Base-by-base conservation (phyloP, 2,888 invertebrate genomes). In the Phrixothrix hirtus region DNA sequence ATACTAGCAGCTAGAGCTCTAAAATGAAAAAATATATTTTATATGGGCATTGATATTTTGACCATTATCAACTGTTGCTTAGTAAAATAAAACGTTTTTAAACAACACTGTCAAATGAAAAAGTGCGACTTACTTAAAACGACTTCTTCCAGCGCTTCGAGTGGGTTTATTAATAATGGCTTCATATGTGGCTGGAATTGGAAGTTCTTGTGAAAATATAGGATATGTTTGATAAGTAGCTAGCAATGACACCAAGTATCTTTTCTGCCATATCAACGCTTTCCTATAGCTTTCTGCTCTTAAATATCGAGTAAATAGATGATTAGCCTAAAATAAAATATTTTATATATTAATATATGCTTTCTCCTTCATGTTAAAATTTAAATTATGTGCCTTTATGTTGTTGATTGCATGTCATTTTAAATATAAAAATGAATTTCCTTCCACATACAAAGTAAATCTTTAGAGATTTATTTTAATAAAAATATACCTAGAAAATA, bases 181-280 rank as follows among this genome's bases (percentile, higher is more conserved):
- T 17, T 14, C 32, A 17, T 14, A 13, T n/a, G 27, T 34, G 5
- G 30, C 9, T 10, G 51, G 32, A 12, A 46, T 9, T 4, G 43
- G 42, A 14, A 42, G n/a, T 14, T 35, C 38, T 34, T 42, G 17
- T 12, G 42, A 55, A 6, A 62, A 55, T 5, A 56, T 37, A 13
- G 62, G 61, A 36, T 61, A 60, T 44, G 51, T 57, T 46, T 70
- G 68, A 48, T 73, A 72, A 41, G 75, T 79, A 0, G 76, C 73
- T 32, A 91, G 70, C 50, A 89, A 82, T 10, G 87, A 81, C 57
- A 90, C 81, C 43, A 96, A 77, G 74, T 94, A 95, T 12, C 88
- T 83, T 76, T 96, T 96, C 78, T 96, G 96, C 82, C 89, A 95
- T 41, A 89, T 83, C 43, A 96, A 78, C 9, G 94, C 90, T 72